Evolutionary conservation across 30 jellyfish, hydroid and myxozoan species (phyloP).

Genomic region (Aurelia sp.): DNA sequence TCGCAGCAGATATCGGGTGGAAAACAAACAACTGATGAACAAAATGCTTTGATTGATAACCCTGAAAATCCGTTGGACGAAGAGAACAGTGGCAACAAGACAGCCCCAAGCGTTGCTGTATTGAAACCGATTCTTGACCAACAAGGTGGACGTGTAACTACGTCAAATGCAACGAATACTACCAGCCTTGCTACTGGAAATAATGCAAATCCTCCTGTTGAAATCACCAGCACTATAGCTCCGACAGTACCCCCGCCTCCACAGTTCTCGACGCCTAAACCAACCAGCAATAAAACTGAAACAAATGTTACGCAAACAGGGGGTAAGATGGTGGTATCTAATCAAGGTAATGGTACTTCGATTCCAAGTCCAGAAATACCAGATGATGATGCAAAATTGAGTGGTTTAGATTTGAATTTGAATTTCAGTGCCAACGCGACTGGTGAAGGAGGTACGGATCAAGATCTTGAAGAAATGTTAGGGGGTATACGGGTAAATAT

Average conservation of each 20-base stretch:
- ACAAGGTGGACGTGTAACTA: not conserved
- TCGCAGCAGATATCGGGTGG: not conserved
- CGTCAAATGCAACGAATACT: conserved; percentile 3
- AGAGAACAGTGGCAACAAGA: conserved; percentile 15
- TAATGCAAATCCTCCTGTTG: not conserved
- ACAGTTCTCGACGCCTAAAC: conserved; percentile 7
- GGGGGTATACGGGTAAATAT: not conserved
- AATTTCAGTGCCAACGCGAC: conserved; percentile 22
- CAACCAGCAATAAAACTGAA: conserved; percentile 6
- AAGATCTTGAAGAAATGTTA: not conserved
- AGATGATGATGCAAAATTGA: conserved; percentile 43
- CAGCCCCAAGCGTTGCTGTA: not conserved
- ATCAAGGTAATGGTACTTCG: not conserved
- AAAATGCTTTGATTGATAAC: conserved; percentile 40
- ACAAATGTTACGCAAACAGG: conserved; percentile 7
- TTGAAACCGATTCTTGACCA: not conserved
- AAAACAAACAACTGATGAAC: conserved; percentile 23
- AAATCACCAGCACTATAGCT: conserved; percentile 28
- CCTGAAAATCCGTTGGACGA: conserved; percentile 56
- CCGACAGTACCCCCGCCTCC: conserved; percentile 80
- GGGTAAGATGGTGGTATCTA: not conserved
- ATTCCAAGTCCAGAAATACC: conserved; percentile 60
- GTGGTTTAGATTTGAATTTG: not conserved
- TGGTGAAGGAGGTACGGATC: conserved; percentile 5
- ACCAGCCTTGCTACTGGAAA: not conserved